Base-by-base conservation (phyloP, 2,888 invertebrate genomes). In the Tiliacea aurago region DNA sequence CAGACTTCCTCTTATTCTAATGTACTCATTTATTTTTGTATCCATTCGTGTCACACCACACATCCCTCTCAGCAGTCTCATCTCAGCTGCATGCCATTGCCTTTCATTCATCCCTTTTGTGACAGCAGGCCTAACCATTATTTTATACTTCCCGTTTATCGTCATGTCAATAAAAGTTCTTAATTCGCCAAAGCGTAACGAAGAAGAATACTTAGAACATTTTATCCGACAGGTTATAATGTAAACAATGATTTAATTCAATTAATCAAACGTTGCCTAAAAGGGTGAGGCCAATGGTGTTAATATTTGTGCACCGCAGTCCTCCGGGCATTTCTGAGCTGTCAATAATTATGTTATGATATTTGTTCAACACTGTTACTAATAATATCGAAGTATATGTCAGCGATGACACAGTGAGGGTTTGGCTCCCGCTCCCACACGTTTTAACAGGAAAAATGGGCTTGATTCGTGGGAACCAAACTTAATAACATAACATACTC, bases 291-390 rank as follows among this genome's bases (percentile, higher is more conserved):
- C 33, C 6, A 49, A 47, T 68, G 51, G 23, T 51, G 66, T 64
- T 63, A 66, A 76, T 81, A 76, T 81, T 76, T 80, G 65, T 75
- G 33, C 63, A 64, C 28, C 55, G 15, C 28, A 59, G 55, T 55
- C 75, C 55, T 59, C n/a, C 20, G 49, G 75, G 75, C 0, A 61
- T 55, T 64, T n/a, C 10, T 23, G 45, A 61, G 13, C 61, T 73
- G 66, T 67, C 80, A 74, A 68, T 74, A 68, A 68, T 55, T 45
- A 28, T 63, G 41, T 67, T 63, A 53, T 18, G n/a, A 51, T 74
- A 78, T 80, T 78, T 79, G 61, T 64, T 63, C 43, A 37, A 53
- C 13, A 64, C n/a, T 49, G 41, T 79, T 18, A 51, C 28, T 56
- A 45, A 45, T n/a, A 66, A 62, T 43, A 18, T n/a, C 9, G 41